A percentile compares a stretch with the other conserved stretches of the same genome.
These are phyloP conservation scores for Hydrocynus forskahlii DNA, from an alignment of 2,797 vertebrate species.

Conservation along the genomic window DNA sequence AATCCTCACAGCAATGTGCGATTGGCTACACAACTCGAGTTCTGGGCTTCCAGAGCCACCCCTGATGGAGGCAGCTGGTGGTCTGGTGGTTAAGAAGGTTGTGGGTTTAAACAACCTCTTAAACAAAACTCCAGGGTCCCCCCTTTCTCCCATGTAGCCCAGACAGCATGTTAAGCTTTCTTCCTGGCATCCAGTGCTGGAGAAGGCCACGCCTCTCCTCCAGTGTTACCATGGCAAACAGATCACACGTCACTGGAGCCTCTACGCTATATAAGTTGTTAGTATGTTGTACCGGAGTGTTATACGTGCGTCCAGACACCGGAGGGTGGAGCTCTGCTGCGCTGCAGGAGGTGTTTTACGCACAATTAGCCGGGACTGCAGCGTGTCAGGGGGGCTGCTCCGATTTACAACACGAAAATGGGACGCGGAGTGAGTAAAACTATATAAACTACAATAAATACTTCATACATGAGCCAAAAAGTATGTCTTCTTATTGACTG, in stretches of 20 bases:
- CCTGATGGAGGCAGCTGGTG: no score
- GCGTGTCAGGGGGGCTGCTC: not conserved
- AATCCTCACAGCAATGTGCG: not conserved
- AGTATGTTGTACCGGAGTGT: not conserved
- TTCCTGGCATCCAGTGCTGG: not conserved
- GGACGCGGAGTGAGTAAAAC: conserved; percentile 60
- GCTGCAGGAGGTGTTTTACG: conserved; percentile 6
- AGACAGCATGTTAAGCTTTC: not conserved
- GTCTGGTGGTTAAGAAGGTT: no score
- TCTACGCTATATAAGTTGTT: conserved; percentile 43
- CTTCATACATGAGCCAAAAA: not conserved
- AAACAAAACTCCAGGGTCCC: not conserved
- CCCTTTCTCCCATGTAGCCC: not conserved
- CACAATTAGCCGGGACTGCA: not conserved
- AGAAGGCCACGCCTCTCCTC: conserved; percentile 38
- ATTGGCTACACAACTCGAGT: no score
- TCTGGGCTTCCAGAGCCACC: no score
- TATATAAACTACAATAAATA: not conserved
- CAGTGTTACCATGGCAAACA: conserved; percentile 42
- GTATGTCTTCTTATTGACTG: not conserved
- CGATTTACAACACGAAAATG: conserved; percentile 40
- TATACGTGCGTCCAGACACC: not conserved
- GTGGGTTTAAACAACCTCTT: not conserved
- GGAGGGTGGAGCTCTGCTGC: not conserved
- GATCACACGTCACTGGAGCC: conserved; percentile 41